Percentiles rank a stretch among this genome's conserved stretches.
phyloP scores from a whole-genome alignment of 2,113 vertebrate species.

The Ammodytes marinus region DNA sequence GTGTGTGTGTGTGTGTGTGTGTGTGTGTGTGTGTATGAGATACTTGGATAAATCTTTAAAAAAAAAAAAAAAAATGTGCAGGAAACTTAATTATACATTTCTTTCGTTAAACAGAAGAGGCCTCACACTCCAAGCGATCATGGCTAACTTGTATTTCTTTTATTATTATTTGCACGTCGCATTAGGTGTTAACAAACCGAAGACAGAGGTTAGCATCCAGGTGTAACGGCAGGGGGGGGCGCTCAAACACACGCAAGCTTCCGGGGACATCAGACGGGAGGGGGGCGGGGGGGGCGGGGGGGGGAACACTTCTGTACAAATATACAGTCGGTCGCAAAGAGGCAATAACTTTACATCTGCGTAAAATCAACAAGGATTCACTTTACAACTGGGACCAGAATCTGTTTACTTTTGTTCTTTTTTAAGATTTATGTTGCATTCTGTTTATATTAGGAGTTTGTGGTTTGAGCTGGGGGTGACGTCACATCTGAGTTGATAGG shows the following conservation, averaged over 20 bases:
- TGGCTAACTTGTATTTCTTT: slow-evolving; percentile 93
- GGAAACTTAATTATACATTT: neutral
- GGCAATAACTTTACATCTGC: too few species aligned
- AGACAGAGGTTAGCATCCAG: slow-evolving; percentile 90
- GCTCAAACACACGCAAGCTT: slow-evolving; percentile 72
- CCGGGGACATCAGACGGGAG: slow-evolving; percentile 58
- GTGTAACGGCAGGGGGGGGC: slow-evolving; percentile 73
- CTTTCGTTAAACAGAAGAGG: neutral
- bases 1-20: too few species aligned
- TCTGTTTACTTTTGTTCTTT: too few species aligned
- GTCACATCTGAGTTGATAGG: too few species aligned
- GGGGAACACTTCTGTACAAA: slow-evolving; percentile 66
- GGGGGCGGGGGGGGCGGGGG: slow-evolving; percentile 54
- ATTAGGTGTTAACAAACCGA: slow-evolving; percentile 87
- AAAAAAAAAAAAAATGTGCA: too few species aligned
- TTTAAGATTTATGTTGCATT: too few species aligned
- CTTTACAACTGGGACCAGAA: too few species aligned
- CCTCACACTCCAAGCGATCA: slow-evolving; percentile 34
- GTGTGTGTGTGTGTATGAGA: too few species aligned
- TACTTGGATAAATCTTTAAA: too few species aligned
- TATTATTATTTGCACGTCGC: slow-evolving; percentile 94
- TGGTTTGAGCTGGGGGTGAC: too few species aligned
- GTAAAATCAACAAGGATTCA: too few species aligned
- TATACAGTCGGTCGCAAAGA: slow-evolving; percentile 26
- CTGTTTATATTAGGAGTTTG: too few species aligned